Conservation (phyloP, 2,888 invertebrate species). For the Galeruca laticollis region DNA sequence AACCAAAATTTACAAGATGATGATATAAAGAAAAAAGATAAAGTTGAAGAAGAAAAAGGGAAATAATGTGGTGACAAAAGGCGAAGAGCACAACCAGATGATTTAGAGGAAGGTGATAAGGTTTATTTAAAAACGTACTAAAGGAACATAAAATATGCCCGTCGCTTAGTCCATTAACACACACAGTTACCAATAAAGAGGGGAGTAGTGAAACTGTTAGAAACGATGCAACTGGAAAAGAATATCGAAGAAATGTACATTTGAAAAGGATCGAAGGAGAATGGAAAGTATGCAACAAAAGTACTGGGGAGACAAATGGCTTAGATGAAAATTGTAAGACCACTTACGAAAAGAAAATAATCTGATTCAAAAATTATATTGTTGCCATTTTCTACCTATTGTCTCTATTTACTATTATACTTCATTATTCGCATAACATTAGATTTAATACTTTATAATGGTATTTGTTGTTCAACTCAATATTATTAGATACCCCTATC, state of each 20-base stretch:
- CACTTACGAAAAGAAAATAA: no score
- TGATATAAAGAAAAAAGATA: slow-evolving; percentile 33
- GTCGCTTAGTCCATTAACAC: slow-evolving; percentile 18
- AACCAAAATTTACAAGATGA: slow-evolving; percentile 14
- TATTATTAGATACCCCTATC: no score
- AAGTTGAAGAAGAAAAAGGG: slow-evolving; percentile 32
- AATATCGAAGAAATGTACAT: slow-evolving; percentile 22
- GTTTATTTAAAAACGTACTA: slow-evolving; percentile 38
- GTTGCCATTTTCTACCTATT: no score
- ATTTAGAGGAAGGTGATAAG: slow-evolving; percentile 35
- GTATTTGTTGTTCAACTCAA: no score
- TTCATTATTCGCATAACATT: no score
- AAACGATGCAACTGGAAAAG: slow-evolving; percentile 28
- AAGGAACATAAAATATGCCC: slow-evolving; percentile 36
- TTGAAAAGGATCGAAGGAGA: no score
- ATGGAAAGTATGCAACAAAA: no score
- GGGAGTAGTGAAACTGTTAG: neutral
- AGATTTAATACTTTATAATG: no score
- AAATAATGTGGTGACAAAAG: slow-evolving; percentile 39
- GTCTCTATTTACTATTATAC: no score
- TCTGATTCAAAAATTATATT: no score
- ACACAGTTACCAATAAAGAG: slow-evolving; percentile 32
- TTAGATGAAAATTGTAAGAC: no score
- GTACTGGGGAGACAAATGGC: no score
- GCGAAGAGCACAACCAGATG: slow-evolving; percentile 30